phyloP scores from a whole-genome alignment of 2,888 invertebrate genomes.

The Pseudococcus jackbeardsleyi region DNA sequence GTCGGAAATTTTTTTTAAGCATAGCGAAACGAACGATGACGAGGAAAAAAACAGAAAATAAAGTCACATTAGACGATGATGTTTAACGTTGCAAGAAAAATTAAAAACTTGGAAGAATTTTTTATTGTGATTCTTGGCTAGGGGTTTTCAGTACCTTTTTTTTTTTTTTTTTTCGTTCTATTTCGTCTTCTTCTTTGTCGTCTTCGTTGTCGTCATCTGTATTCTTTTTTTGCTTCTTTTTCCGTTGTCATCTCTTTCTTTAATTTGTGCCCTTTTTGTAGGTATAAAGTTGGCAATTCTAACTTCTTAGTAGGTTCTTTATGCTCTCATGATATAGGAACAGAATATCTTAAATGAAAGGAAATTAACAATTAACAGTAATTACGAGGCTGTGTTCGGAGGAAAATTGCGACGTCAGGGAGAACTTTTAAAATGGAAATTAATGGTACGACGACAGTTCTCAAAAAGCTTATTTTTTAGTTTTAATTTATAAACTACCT shows the following conservation, averaged over 20 bases:
- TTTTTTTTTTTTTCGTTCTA: neutral
- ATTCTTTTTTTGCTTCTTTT: neutral
- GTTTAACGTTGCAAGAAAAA: conserved; percentile 15
- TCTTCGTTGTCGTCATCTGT: neutral
- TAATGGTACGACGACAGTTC: conserved; percentile 40
- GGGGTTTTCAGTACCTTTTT: neutral
- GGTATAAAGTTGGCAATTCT: conserved; percentile 22
- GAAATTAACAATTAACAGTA: conserved; percentile 40
- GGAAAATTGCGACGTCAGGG: conserved; percentile 33
- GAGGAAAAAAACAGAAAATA: conserved; percentile 2
- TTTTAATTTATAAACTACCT: conserved; percentile 40
- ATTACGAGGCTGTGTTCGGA: conserved; percentile 25
- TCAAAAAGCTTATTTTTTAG: conserved; percentile 40
- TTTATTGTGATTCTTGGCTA: neutral
- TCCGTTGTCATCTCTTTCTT: conserved; percentile 35
- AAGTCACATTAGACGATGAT: conserved; percentile 22
- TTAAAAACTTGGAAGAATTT: conserved; percentile 25
- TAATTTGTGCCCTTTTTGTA: conserved; percentile 29
- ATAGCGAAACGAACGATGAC: neutral
- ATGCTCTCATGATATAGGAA: conserved; percentile 22
- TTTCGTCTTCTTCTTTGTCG: neutral
- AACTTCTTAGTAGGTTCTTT: conserved; percentile 37
- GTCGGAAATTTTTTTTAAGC: neutral
- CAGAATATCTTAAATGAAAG: conserved; percentile 31
- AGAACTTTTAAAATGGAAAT: conserved; percentile 30